phyloP scores from a whole-genome alignment of 2,113 vertebrate genomes.

The Antigone vipio region DNA sequence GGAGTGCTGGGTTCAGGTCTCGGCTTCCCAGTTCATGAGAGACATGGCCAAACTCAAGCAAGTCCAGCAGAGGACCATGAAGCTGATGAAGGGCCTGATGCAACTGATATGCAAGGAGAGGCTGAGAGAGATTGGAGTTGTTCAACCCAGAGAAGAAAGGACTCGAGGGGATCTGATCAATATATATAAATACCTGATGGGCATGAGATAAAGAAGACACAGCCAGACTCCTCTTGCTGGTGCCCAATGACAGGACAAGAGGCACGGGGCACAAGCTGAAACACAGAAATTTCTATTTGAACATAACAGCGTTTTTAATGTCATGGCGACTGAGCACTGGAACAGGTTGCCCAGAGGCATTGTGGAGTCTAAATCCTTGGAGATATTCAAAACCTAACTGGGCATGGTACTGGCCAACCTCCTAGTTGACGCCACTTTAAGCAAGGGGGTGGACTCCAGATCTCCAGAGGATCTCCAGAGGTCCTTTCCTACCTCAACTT shows the following conservation, averaged over 20 bases:
- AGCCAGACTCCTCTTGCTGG: background rate
- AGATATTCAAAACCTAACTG: background rate
- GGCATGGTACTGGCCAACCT: background rate
- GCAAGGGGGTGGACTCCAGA: accelerated
- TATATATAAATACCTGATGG: background rate
- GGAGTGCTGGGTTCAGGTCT: background rate
- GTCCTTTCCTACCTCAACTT: background rate
- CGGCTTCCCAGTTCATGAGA: background rate
- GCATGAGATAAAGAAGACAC: background rate
- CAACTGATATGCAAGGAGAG: background rate
- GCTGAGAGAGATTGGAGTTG: background rate
- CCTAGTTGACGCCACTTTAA: background rate
- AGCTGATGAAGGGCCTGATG: background rate
- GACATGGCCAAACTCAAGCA: accelerated
- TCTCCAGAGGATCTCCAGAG: background rate
- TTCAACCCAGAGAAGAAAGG: background rate
- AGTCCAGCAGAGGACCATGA: background rate
- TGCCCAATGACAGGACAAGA: background rate
- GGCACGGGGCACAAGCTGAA: background rate
- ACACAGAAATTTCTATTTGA: background rate
- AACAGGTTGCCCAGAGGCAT: background rate
- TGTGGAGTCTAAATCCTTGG: background rate
- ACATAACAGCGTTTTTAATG: background rate
- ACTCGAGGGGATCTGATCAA: background rate
- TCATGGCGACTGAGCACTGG: background rate